phyloP scores from a whole-genome alignment of 2,113 vertebrate genomes.

The Hipposideros armiger region DNA sequence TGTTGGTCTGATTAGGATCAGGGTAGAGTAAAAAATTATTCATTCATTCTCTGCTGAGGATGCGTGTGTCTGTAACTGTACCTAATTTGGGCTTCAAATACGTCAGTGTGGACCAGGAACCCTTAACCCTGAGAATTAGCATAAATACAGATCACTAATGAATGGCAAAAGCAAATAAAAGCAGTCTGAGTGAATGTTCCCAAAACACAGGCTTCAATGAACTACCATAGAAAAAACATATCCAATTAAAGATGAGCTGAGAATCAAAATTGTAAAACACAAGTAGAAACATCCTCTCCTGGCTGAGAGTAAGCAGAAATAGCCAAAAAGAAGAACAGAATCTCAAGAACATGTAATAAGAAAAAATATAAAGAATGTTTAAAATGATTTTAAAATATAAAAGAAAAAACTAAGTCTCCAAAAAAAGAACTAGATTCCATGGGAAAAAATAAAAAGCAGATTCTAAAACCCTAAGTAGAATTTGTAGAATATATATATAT shows the following conservation, averaged over 20 bases:
- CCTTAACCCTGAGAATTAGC: neutral
- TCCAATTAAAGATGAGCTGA: neutral
- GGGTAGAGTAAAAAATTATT: neutral
- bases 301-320: neutral
- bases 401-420: neutral
- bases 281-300: neutral
- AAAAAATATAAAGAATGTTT: neutral
- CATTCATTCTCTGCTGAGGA: neutral
- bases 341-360: neutral
- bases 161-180: neutral
- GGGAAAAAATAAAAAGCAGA: neutral
- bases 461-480: neutral
- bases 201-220: neutral
- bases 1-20: neutral
- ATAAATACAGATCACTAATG: neutral
- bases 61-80: neutral
- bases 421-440: neutral
- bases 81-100: neutral
- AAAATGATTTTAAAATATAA: neutral
- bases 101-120: neutral
- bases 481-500: neutral
- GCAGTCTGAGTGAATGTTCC: neutral
- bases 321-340: neutral
- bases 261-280: neutral
- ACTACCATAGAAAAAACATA: neutral